Evolutionary conservation across 2,797 vertebrate species (phyloP), one percentile per base, ranked within the genome.

Genomic region (Xenopus petersii): DNA sequence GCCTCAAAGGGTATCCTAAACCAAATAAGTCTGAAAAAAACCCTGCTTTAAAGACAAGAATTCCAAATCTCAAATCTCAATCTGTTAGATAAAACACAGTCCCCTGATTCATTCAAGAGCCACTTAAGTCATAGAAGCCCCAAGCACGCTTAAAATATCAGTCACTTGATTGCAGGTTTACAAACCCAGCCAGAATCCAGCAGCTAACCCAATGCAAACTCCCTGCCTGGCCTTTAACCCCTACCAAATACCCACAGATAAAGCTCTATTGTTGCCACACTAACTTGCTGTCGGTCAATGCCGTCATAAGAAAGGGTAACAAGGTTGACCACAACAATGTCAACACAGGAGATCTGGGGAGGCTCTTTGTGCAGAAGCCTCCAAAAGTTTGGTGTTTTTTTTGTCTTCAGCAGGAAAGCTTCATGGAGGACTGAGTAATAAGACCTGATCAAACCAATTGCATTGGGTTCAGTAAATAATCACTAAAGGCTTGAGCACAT

Each of bases 201-300:
- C 66, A 64, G 51, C 61, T 60, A 70, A 70, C 61, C 55, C 51
- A 42, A 11, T 48, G 48, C 70, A 58, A 70, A 49, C 65, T 42
- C 59, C 60, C 26, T 2, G 9, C 30, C 10, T 59, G 68, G 49
- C 54, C 76, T 79, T 51, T 79, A 74, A 74, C 71, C 77, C 54
- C 61, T 10, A 48, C 55, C 54, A 67, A 74, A 79, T 74, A 79
- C 67, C 77, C 66, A 55, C 3, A 66, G 71, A 79, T 79, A 79
- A 79, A 79, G 71, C 61, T 61, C 67, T 56, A 65, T 79, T 79
- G 77, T 30, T 79, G 33, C 15, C 62, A 65, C 49, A 21, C 59
- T 59, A 55, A 46, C 30, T 55, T 66, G 54, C 16, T 70, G 55
- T 66, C 65, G 77, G 77, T 74, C 69, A 70, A 49, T 64, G 33